Base-by-base conservation (phyloP, 1,140 invertebrate genomes). In the Eumaeus atala region DNA sequence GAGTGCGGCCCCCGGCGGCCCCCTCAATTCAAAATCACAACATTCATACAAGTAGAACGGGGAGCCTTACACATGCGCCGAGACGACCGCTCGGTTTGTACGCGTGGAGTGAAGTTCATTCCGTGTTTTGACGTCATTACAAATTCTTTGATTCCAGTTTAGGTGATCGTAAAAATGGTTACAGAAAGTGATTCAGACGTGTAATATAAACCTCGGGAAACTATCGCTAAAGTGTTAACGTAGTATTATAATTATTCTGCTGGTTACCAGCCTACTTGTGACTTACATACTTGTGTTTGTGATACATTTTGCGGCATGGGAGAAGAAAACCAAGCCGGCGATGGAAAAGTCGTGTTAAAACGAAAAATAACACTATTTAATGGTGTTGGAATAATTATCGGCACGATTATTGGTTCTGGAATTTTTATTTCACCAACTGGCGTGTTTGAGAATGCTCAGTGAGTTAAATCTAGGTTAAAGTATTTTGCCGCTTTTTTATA, bases 361-460 rank as follows among this genome's bases (percentile, higher is more conserved):
- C 88, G 94, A 47, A 95, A 94, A 87, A 93, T 97, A 61, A 95
- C 93, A 5, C 87, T 97, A 9, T 87, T 94, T 64, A 95, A 96
- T 86, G 95, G 95, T 44, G 92, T 95, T n/a, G 92, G 92, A n/a
- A 91, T 96, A 49, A 95, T 96, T 62, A 92, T 95, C 37, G 94
- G 95, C 7, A 94, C 93, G 16, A 95, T 95, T 66, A 94, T 95
- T 58, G 94, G 94, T 10, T 94, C 93, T 35, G 95, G 95, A 48
- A 95, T 95, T 59, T 96, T 96, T 76, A 92, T 96, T 62, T 92
- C 93, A 17, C 94, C 95, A 5, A 91, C 92, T 34, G 92, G 91
- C 52, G 93, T 94, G 14, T 93, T 91, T 67, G 48, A 70, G 9
- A 89, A 90, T 59, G 92, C 91, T 8, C 87, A 89, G 90, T 91